These are phyloP conservation scores for Merops nubicus DNA, from an alignment of 2,113 vertebrate species.

Conservation along the genomic window DNA sequence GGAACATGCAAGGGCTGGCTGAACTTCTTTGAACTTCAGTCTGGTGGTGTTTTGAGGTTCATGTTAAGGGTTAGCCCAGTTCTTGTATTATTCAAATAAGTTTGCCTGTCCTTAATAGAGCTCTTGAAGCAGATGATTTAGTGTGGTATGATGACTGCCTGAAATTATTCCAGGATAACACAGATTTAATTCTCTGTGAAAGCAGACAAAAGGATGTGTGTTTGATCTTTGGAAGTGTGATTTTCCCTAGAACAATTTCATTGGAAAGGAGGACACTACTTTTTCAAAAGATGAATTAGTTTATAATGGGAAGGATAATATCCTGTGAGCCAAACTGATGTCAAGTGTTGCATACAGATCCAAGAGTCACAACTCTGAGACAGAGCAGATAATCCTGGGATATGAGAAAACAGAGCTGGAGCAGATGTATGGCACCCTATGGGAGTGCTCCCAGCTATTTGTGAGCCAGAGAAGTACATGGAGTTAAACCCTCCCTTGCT, in stretches of 20 bases:
- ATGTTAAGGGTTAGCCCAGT: background rate
- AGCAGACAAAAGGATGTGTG: background rate
- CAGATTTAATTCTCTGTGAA: background rate
- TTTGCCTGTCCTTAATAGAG: background rate
- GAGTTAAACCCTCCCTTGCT: background rate
- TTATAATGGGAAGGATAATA: conserved; percentile 34
- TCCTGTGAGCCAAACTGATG: background rate
- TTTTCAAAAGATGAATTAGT: conserved; percentile 20
- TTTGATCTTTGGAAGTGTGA: background rate
- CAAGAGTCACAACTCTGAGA: conserved; percentile 29
- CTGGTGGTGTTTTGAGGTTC: background rate
- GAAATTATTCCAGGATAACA: background rate
- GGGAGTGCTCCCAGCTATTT: conserved; percentile 3
- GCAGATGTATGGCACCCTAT: background rate
- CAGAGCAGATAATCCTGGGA: conserved; percentile 38
- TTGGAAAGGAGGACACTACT: background rate
- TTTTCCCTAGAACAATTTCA: background rate
- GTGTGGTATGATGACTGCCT: background rate
- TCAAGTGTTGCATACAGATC: conserved; percentile 19
- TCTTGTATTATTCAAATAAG: background rate
- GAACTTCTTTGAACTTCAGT: background rate
- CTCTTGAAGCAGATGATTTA: background rate
- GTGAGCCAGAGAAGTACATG: background rate
- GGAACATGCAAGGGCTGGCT: background rate
- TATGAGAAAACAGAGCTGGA: conserved; percentile 22